Evolutionary conservation across 2,113 vertebrate genomes (phyloP).

Genomic region (Xiphophorus couchianus): DNA sequence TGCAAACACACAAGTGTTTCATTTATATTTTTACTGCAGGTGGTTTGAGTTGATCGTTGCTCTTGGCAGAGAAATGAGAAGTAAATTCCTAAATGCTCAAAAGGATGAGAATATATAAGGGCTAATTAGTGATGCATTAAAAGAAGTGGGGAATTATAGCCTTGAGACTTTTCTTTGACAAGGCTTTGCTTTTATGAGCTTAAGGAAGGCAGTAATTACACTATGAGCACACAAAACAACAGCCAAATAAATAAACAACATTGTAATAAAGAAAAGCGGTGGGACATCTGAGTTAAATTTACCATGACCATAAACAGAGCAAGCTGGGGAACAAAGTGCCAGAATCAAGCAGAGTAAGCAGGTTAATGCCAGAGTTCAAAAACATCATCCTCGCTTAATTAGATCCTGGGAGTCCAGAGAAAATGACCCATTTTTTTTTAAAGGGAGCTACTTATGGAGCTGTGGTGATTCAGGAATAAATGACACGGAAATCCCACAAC

Average conservation of each 20-base stretch:
- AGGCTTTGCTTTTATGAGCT: conserved; percentile 36
- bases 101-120: background rate
- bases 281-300: conserved; percentile 51
- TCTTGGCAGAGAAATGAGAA: background rate
- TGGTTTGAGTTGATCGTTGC: background rate
- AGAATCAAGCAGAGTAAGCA: conserved; percentile 48
- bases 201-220: conserved; percentile 34
- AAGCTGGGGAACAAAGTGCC: conserved; percentile 13
- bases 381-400: conserved; percentile 44
- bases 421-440: conserved; percentile 36
- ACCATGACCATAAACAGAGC: conserved; percentile 53
- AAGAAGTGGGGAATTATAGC: conserved; percentile 17
- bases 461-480: conserved; percentile 35
- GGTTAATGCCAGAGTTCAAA: conserved; percentile 55
- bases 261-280: background rate
- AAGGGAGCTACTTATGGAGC: conserved; percentile 13
- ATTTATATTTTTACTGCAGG: background rate
- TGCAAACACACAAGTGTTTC: background rate
- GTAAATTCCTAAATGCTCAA: background rate
- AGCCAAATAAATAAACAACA: background rate
- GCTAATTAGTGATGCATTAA: conserved; percentile 1
- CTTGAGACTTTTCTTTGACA: conserved; percentile 41
- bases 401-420: conserved; percentile 48
- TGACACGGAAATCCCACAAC: conserved; percentile 30
- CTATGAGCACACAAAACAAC: background rate